Base-by-base conservation (phyloP, 1,140 invertebrate genomes). In the Procambarus virginalis region DNA sequence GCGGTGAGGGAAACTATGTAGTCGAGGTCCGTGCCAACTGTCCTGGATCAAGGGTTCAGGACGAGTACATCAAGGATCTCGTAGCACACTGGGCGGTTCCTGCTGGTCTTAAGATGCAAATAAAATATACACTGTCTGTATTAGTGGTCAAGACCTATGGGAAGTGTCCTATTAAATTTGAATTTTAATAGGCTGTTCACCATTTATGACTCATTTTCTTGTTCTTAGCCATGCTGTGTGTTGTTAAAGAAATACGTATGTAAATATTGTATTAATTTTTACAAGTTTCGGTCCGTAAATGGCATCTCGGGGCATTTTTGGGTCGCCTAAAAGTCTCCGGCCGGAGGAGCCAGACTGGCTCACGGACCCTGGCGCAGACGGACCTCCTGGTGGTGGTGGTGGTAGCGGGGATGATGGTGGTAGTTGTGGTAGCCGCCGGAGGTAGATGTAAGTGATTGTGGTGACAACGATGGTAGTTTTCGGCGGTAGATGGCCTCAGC, bases 81-180 rank as follows among this genome's bases (percentile, higher is more conserved):
- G 87, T 22, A 70, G 82, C 60, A 12, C 12, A 17, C 60, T 78
- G 83, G 83, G 89, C 83, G 89, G 89, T 70, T 82, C 83, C 83
- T 84, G 58, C 34, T 81, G 68, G 83, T 70, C 64, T 12, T 46
- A 64, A 90, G 89, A 90, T 90, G 89, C 89, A 90, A 90, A 90
- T 90, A 90, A 90, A 90, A 90, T 90, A 90, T 90, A 10, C 84
- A 77, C 85, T 81, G 89, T 86, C 89, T 90, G 81, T 90, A 90
- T 90, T 90, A 90, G 89, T 86, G 89, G 89, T 90, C 89, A 90
- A 85, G 77, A 90, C 85, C 89, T 90, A 90, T 90, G 89, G 89
- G 89, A 86, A 85, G 89, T 86, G 89, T 90, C 82, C 89, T 85
- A 90, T 90, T 90, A 90, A 90, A 90, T 90, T 86, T 90, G 89